phyloP scores from a whole-genome alignment of 1,140 invertebrate genomes.

The Octopus sinensis region DNA sequence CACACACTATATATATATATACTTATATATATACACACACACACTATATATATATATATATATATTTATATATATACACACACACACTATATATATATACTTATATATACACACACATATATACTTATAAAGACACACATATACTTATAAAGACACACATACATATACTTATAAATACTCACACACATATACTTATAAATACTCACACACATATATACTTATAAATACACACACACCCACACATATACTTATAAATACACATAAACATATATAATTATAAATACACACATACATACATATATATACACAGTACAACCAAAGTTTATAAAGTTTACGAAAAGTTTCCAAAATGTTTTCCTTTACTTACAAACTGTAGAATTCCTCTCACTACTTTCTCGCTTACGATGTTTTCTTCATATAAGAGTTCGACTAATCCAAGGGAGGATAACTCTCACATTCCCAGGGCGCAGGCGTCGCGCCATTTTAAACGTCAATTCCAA shows the following conservation, averaged over 20 bases:
- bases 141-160: conserved; percentile 10
- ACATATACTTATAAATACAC: background rate
- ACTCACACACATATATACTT: conserved; percentile 14
- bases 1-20: no score
- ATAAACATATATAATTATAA: conserved; percentile 1
- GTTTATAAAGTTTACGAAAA: no score
- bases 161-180: conserved; percentile 12
- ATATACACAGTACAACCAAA: background rate
- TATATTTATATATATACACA: background rate
- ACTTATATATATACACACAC: no score
- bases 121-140: conserved; percentile 16
- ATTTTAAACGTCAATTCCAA: no score
- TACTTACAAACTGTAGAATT: no score
- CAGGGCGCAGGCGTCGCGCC: no score
- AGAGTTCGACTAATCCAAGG: no score
- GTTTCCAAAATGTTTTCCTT: no score
- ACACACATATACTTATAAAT: background rate
- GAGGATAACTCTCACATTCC: no score
- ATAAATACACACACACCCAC: background rate
- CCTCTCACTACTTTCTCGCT: no score
- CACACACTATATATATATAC: conserved; percentile 8
- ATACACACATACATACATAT: background rate
- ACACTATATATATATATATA: background rate
- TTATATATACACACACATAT: conserved; percentile 12
- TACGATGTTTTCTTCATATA: no score